Conservation (phyloP, 2,113 vertebrate genomes). For the Fulmarus glacialis region DNA sequence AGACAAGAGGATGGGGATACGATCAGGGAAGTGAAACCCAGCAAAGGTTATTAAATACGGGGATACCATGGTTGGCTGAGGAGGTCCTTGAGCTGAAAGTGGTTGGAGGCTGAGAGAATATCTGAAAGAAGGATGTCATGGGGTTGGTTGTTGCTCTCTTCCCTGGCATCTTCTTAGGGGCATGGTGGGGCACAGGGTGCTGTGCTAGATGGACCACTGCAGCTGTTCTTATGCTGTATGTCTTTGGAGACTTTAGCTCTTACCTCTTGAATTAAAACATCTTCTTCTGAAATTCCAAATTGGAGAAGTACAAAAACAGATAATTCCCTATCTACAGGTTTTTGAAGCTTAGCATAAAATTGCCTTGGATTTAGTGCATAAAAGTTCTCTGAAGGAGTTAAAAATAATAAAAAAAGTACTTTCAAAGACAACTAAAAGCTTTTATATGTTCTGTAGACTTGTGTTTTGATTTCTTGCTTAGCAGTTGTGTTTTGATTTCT, state of each 20-base stretch:
- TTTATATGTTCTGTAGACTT: not conserved
- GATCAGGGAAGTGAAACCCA: not conserved
- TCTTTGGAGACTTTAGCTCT: not conserved
- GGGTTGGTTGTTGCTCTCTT: not conserved
- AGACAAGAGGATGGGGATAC: rapidly evolving
- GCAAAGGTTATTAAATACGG: not conserved
- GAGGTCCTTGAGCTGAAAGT: not conserved
- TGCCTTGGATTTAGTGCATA: not conserved
- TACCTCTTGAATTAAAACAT: not conserved
- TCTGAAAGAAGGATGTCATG: not conserved
- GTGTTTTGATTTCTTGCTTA: not conserved
- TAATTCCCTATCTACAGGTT: not conserved
- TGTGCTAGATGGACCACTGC: not conserved
- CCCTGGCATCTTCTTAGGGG: not conserved
- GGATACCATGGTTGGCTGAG: not conserved
- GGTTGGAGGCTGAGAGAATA: not conserved
- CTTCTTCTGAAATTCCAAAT: not conserved
- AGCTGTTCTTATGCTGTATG: not conserved
- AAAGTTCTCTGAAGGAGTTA: not conserved
- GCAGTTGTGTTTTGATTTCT: not conserved
- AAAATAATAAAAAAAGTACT: not conserved
- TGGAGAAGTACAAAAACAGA: not conserved
- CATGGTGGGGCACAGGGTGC: not conserved
- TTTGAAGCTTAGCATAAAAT: not conserved
- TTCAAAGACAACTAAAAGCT: not conserved